A percentile compares a stretch with the other conserved stretches of the same genome.
Conservation (phyloP, 2,113 vertebrate species). For the Ranitomeya imitator region DNA sequence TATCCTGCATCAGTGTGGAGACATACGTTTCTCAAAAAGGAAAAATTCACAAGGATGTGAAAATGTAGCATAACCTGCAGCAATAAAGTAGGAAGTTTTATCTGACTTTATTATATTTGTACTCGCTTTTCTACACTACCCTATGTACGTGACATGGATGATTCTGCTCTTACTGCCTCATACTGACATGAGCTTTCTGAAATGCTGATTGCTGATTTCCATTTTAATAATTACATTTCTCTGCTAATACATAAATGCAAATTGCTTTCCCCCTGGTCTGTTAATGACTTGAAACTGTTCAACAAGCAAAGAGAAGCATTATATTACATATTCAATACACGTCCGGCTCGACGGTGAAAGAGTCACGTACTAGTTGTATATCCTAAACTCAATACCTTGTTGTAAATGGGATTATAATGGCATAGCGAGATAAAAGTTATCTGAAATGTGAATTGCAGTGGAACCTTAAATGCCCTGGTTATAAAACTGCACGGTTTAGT, state of each 20-base stretch:
- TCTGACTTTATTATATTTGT: background rate
- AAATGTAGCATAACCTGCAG: too few relatives aligned
- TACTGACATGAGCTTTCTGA: background rate
- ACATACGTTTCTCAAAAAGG: too few relatives aligned
- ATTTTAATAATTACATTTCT: slow-evolving; percentile 37
- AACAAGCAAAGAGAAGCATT: slow-evolving; percentile 7
- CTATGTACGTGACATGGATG: background rate
- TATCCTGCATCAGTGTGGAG: too few relatives aligned
- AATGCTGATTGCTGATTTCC: slow-evolving; percentile 23
- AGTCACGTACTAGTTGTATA: slow-evolving; percentile 21
- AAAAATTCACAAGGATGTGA: too few relatives aligned
- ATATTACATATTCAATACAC: slow-evolving; percentile 9
- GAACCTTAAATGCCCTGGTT: slow-evolving; percentile 3
- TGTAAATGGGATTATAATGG: slow-evolving; percentile 28
- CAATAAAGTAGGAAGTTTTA: background rate
- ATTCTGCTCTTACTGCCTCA: background rate
- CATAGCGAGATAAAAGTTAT: slow-evolving; percentile 31
- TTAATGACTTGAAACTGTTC: background rate
- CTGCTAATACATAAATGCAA: slow-evolving; percentile 38
- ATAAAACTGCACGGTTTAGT: background rate
- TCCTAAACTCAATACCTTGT: background rate
- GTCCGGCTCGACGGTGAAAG: background rate
- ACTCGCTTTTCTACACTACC: background rate
- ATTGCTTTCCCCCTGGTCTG: background rate
- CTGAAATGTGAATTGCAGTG: slow-evolving; percentile 31